Evolutionary conservation across 2,888 invertebrate species (phyloP).

Genomic region (Caenorhabditis panamensis): DNA sequence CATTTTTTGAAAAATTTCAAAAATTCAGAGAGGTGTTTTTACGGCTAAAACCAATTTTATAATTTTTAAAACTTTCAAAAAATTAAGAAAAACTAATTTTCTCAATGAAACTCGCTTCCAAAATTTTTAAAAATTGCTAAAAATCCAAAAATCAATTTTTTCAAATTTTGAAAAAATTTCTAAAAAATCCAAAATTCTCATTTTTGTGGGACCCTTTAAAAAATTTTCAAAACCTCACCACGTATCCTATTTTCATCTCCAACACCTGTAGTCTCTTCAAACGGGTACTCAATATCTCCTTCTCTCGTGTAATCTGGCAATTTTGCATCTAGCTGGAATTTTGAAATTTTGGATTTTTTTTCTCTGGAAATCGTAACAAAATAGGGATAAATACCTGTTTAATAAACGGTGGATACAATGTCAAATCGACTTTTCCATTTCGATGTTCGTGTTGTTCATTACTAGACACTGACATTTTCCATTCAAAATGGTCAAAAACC

Average conservation of each 20-base stretch:
- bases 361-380: background rate
- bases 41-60: too few species aligned
- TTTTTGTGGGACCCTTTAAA: background rate
- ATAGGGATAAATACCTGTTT: conserved; percentile 63
- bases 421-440: conserved; percentile 59
- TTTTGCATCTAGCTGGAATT: conserved; percentile 72
- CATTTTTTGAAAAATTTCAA: too few species aligned
- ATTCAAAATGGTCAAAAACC: background rate
- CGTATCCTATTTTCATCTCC: conserved; percentile 83
- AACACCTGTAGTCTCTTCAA: conserved; percentile 78
- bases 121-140: too few species aligned
- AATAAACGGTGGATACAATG: conserved; percentile 69
- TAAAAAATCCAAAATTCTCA: background rate
- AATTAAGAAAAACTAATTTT: conserved; percentile 4
- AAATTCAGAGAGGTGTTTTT: too few species aligned
- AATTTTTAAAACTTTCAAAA: too few species aligned
- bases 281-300: conserved; percentile 81
- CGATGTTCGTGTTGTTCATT: conserved; percentile 33
- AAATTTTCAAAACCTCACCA: conserved; percentile 18
- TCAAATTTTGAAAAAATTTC: too few species aligned
- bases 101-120: too few species aligned
- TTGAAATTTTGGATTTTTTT: conserved; percentile 13
- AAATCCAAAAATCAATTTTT: too few species aligned
- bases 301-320: conserved; percentile 75
- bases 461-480: conserved; percentile 56